These are phyloP conservation scores for Protonibea diacanthus DNA, from an alignment of 2,797 vertebrate species.

Conservation along the genomic window DNA sequence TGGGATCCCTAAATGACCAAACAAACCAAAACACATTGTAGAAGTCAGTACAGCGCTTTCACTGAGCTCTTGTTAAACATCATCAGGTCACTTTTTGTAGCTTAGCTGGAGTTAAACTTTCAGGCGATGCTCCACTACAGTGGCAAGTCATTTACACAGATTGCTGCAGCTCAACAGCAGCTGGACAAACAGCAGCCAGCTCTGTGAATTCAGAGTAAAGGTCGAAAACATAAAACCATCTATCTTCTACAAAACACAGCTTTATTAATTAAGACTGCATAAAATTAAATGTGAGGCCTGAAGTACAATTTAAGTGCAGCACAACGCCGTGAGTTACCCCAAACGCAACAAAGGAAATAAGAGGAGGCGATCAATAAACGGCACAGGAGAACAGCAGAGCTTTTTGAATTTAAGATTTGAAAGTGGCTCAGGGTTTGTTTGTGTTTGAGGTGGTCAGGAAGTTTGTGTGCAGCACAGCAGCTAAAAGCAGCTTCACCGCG, in stretches of 20 bases:
- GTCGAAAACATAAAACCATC: background rate
- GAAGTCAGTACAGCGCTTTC: background rate
- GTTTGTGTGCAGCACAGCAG: background rate
- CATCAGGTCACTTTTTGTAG: background rate
- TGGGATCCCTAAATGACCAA: slow-evolving; percentile 39
- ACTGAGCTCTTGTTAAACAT: slow-evolving; percentile 21
- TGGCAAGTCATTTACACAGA: slow-evolving; percentile 6
- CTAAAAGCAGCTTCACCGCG: background rate
- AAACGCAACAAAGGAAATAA: background rate
- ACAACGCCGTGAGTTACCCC: no score
- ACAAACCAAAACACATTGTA: slow-evolving; percentile 20
- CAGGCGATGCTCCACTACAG: background rate
- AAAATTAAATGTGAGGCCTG: no score
- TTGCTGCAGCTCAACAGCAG: slow-evolving; percentile 15
- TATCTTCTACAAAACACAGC: background rate
- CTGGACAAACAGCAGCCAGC: background rate
- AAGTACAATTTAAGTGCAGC: no score
- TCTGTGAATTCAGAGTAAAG: slow-evolving; percentile 4
- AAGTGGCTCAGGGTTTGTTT: no score
- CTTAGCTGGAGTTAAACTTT: background rate
- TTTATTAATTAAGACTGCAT: background rate
- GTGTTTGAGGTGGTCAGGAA: background rate
- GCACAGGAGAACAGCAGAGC: no score
- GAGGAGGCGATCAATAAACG: no score
- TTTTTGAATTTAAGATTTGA: no score